phyloP scores from a whole-genome alignment of 2,888 invertebrate genomes.

The Diplazon laetatorius region DNA sequence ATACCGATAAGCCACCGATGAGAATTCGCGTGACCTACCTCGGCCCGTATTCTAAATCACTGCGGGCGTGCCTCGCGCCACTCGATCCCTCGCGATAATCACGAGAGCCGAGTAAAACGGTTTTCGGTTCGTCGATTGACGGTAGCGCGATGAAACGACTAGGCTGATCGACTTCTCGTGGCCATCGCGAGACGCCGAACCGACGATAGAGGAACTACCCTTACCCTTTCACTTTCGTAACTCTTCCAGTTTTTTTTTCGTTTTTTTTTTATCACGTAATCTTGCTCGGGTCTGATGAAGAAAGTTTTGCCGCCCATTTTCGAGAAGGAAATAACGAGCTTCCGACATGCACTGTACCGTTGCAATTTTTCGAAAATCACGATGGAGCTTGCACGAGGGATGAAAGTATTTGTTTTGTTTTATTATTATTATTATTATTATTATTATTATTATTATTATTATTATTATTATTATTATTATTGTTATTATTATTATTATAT shows the following conservation, averaged over 20 bases:
- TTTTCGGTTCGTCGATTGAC: slow-evolving; percentile 23
- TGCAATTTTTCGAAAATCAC: slow-evolving; percentile 9
- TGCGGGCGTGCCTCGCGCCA: slow-evolving; percentile 37
- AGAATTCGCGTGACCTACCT: slow-evolving; percentile 52
- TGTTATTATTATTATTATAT: too few relatives aligned
- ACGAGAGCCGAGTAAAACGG: slow-evolving; percentile 31
- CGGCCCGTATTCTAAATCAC: slow-evolving; percentile 38
- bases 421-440: too few relatives aligned
- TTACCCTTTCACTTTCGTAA: neutral
- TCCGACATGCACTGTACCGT: slow-evolving; percentile 32
- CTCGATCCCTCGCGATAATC: slow-evolving; percentile 54
- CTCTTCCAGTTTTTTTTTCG: slow-evolving; percentile 28
- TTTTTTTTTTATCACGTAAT: slow-evolving; percentile 3
- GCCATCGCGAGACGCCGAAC: neutral
- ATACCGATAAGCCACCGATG: slow-evolving; percentile 49
- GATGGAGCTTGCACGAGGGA: neutral
- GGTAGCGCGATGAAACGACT: slow-evolving; percentile 7
- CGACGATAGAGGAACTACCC: neutral
- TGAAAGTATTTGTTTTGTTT: too few relatives aligned
- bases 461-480: too few relatives aligned
- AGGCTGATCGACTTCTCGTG: neutral
- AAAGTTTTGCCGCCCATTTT: slow-evolving; percentile 45
- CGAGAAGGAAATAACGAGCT: slow-evolving; percentile 50
- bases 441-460: too few relatives aligned
- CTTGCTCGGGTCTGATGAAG: slow-evolving; percentile 44